A percentile compares a stretch with the other conserved stretches of the same genome.
Conservation (phyloP, 2,113 vertebrate genomes). For the Rhagologus leucostigma region DNA sequence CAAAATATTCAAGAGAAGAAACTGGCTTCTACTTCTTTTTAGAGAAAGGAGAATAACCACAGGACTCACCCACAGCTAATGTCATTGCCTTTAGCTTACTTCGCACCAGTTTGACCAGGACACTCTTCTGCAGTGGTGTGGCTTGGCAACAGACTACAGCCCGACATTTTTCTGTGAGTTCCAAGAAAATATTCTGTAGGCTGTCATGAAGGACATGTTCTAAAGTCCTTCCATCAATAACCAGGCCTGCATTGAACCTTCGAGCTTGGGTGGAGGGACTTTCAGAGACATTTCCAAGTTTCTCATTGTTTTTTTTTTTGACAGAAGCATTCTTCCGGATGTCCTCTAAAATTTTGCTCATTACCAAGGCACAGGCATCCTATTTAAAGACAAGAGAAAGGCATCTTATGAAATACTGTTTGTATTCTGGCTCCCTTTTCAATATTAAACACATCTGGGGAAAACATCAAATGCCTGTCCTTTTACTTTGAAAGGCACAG, state of each 20-base stretch:
- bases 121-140: conserved; percentile 85
- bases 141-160: conserved; percentile 85
- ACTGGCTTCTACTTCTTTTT: not conserved
- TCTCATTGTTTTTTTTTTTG: fast-evolving
- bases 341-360: conserved; percentile 71
- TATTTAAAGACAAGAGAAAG: conserved; percentile 49
- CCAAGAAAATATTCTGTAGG: conserved; percentile 73
- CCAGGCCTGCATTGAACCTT: conserved; percentile 62
- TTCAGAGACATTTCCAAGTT: not conserved
- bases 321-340: conserved; percentile 40
- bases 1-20: not conserved
- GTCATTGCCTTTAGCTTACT: conserved; percentile 79
- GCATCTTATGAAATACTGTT: not conserved
- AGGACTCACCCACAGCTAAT: conserved; percentile 80
- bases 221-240: conserved; percentile 82
- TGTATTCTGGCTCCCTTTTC: not conserved
- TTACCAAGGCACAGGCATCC: conserved; percentile 79
- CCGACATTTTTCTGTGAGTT: conserved; percentile 71
- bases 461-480: not conserved
- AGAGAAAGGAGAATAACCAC: not conserved
- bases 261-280: not conserved
- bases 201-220: conserved; percentile 77
- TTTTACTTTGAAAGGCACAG: not conserved
- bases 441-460: not conserved
- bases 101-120: conserved; percentile 77